Conservation (phyloP, 2,113 vertebrate genomes). For the Corythoichthys haematopterus region DNA sequence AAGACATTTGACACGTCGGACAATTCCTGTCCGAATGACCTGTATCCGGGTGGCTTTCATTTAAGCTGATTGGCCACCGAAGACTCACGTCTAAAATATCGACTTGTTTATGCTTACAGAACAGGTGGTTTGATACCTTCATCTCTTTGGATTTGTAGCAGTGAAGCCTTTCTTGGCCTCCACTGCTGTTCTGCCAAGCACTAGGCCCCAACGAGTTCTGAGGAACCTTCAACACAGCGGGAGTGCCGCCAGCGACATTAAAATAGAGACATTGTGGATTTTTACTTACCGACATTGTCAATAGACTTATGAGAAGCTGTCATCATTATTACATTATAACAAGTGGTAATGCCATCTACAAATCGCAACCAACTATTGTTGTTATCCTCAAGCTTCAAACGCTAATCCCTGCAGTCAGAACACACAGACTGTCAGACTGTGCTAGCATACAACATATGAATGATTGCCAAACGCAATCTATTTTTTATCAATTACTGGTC, state of each 20-base stretch:
- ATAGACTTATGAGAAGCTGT: neutral
- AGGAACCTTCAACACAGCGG: neutral
- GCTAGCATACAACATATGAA: neutral
- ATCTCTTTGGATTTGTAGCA: conserved; percentile 1
- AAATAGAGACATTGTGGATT: neutral
- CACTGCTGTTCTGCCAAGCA: neutral
- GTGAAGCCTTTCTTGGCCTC: neutral
- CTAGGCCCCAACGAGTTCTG: neutral
- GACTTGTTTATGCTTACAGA: conserved; percentile 1
- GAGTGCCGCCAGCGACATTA: neutral
- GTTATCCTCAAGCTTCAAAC: neutral
- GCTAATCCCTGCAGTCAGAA: neutral
- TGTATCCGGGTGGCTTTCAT: neutral
- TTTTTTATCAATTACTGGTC: too few species aligned
- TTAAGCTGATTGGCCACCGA: neutral
- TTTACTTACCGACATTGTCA: neutral
- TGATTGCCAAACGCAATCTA: neutral
- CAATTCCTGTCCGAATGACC: neutral
- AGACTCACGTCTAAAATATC: neutral
- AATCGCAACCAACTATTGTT: neutral
- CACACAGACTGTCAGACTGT: neutral
- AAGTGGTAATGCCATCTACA: neutral
- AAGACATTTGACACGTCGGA: conserved; percentile 6
- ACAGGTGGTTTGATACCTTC: conserved; percentile 7
- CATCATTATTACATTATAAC: neutral